Conservation (phyloP, 2,797 vertebrate genomes). For the Sebastes hubbsi region DNA sequence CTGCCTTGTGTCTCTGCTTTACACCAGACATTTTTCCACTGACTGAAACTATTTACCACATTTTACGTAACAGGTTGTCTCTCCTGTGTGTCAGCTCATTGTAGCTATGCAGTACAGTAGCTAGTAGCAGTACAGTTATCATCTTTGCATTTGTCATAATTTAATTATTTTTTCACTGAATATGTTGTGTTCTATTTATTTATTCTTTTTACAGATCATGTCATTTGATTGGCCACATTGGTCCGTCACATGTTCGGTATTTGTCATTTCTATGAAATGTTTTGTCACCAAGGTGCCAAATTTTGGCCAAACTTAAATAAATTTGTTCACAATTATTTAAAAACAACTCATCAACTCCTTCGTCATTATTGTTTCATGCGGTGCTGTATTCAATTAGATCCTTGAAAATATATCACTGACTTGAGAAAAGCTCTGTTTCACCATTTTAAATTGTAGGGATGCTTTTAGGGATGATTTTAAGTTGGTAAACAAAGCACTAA, state of each 20-base stretch:
- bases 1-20: not conserved
- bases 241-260: slow-evolving; percentile 81
- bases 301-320: slow-evolving; percentile 85
- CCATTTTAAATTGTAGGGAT: not conserved
- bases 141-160: slow-evolving; percentile 43
- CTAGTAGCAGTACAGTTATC: not conserved
- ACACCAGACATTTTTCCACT: not conserved
- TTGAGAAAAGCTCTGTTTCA: no score
- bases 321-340: slow-evolving; percentile 68
- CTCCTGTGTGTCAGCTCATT: slow-evolving; percentile 10
- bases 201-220: slow-evolving; percentile 81
- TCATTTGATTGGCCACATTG: slow-evolving; percentile 88
- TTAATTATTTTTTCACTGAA: slow-evolving; percentile 45
- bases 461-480: not conserved
- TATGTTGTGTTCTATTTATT: slow-evolving; percentile 86
- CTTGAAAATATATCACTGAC: not conserved
- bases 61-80: slow-evolving; percentile 15
- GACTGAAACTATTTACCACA: slow-evolving; percentile 50
- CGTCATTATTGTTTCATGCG: not conserved
- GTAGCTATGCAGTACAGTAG: slow-evolving; percentile 23
- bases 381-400: not conserved
- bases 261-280: slow-evolving; percentile 93
- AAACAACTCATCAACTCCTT: not conserved
- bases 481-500: not conserved
- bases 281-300: slow-evolving; percentile 79